Conservation (phyloP, 2,888 invertebrate species). For the Tachina grossa region DNA sequence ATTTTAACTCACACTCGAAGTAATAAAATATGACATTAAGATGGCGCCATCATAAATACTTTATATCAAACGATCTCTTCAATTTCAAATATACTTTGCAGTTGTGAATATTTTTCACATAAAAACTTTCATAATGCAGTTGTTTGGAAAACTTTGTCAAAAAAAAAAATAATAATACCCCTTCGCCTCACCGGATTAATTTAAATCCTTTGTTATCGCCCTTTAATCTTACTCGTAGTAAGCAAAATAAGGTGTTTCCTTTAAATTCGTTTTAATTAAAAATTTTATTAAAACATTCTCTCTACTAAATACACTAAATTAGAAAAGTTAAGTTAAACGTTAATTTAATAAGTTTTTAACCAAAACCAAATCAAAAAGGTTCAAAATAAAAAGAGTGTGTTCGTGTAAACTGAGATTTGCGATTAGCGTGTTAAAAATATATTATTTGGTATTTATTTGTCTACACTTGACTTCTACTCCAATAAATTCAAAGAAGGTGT, state of each 20-base stretch:
- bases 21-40: no score
- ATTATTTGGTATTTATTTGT: constrained; percentile 68
- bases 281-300: constrained; percentile 21
- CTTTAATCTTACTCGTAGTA: constrained; percentile 16
- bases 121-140: constrained; percentile 29
- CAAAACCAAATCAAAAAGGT: constrained; percentile 14
- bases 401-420: constrained; percentile 55
- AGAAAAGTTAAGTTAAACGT: constrained; percentile 52
- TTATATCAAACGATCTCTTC: no score
- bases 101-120: not conserved
- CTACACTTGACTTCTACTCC: constrained; percentile 62
- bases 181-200: constrained; percentile 12
- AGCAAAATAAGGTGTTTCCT: constrained; percentile 40
- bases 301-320: constrained; percentile 24
- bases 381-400: constrained; percentile 27
- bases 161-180: not conserved
- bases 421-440: constrained; percentile 71
- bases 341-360: constrained; percentile 58
- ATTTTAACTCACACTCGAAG: no score
- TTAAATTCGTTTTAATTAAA: constrained; percentile 53
- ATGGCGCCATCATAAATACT: no score
- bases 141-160: constrained; percentile 19
- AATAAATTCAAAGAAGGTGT: constrained; percentile 7
- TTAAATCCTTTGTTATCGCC: constrained; percentile 17
- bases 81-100: no score